phyloP scores from a whole-genome alignment of 2,797 vertebrate genomes.

The Gallinago nigripennis region DNA sequence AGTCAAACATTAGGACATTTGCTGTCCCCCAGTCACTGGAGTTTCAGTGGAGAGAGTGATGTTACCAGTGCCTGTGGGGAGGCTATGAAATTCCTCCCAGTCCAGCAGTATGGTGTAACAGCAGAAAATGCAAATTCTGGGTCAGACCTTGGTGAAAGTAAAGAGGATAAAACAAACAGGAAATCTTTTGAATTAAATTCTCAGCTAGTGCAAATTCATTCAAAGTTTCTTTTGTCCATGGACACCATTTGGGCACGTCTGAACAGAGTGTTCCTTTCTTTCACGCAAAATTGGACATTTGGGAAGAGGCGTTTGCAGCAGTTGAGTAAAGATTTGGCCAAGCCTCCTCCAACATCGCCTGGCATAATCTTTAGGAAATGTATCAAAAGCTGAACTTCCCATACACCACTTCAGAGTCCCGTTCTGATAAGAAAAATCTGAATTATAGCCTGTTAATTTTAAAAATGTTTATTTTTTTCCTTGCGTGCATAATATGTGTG shows the following conservation, averaged over 20 bases:
- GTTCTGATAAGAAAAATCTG: background rate
- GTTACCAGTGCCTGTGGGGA: background rate
- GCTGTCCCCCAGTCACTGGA: background rate
- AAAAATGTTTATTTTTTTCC: background rate
- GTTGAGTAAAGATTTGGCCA: background rate
- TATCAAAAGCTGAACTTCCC: background rate
- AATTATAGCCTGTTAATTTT: background rate
- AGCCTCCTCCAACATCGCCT: background rate
- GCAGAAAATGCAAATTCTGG: background rate
- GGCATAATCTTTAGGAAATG: background rate
- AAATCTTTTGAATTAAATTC: background rate
- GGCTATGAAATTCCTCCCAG: background rate
- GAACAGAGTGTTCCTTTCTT: background rate
- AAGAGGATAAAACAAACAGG: background rate
- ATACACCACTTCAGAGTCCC: background rate
- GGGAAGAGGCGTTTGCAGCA: background rate
- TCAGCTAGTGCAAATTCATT: background rate
- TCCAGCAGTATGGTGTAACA: background rate
- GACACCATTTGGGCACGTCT: background rate
- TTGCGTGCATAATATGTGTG: fast-evolving
- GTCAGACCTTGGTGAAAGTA: background rate
- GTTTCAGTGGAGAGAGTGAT: background rate
- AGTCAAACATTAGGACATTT: background rate
- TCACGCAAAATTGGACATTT: background rate
- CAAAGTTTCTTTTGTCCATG: background rate